Percentiles rank a stretch among this genome's conserved stretches.
These are phyloP conservation scores for Megaceryle torquata DNA, from an alignment of 2,113 vertebrate species.

Conservation along the genomic window DNA sequence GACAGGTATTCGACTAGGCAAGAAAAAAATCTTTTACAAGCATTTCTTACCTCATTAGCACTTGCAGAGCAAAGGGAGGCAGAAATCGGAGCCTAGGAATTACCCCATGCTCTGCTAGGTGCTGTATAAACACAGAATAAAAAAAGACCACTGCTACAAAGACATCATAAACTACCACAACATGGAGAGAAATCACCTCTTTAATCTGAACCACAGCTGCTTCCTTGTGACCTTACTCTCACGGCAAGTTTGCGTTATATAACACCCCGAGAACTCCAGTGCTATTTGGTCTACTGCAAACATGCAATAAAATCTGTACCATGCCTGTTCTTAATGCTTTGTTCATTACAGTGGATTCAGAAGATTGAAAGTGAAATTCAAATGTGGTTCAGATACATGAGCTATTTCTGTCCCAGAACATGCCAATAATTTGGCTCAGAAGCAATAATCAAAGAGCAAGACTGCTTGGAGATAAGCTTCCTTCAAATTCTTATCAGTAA, in stretches of 20 bases:
- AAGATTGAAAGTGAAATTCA: conserved; percentile 8
- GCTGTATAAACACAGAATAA: neutral
- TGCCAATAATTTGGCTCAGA: neutral
- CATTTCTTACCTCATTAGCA: neutral
- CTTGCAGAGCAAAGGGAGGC: neutral
- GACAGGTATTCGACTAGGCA: neutral
- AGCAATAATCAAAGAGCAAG: neutral
- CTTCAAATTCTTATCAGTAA: neutral
- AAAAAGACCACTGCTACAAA: neutral
- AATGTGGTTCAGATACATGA: neutral
- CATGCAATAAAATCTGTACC: neutral
- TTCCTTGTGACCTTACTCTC: neutral
- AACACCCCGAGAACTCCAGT: neutral
- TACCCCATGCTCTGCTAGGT: neutral
- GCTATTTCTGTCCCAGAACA: conserved; percentile 13
- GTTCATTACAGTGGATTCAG: neutral
- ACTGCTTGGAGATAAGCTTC: neutral
- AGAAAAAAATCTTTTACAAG: neutral
- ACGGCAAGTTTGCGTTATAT: neutral
- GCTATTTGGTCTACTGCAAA: neutral
- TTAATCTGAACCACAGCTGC: neutral
- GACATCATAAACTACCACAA: neutral
- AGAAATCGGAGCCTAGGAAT: neutral
- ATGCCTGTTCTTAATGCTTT: conserved; percentile 17
- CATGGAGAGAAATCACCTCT: neutral